Conservation (phyloP, 2,888 invertebrate species). For the Pristionchus arcanus region DNA sequence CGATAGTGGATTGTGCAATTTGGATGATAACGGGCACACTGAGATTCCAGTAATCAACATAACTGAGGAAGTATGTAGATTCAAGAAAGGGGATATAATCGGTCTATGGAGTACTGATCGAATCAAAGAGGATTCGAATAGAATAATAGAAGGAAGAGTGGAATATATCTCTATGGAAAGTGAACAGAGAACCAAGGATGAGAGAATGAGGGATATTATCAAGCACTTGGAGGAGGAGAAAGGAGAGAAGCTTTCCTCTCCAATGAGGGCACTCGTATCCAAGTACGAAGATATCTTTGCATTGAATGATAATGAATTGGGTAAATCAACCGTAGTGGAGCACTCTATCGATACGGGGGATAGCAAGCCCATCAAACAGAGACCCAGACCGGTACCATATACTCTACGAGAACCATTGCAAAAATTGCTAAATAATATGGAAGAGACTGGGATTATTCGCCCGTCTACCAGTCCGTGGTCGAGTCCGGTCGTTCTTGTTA, state of each 20-base stretch:
- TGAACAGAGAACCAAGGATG: too few relatives aligned
- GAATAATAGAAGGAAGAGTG: too few relatives aligned
- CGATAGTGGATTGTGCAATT: not conserved
- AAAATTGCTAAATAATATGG: conserved; percentile 56
- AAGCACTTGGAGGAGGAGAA: too few relatives aligned
- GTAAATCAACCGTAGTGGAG: not conserved
- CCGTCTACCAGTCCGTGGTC: conserved; percentile 55
- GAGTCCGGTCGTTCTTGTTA: conserved; percentile 59
- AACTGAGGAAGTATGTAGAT: not conserved
- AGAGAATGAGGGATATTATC: too few relatives aligned
- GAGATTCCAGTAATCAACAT: not conserved
- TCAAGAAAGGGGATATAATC: not conserved
- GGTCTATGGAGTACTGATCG: not conserved
- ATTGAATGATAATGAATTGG: not conserved
- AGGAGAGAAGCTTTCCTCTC: too few relatives aligned
- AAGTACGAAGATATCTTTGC: not conserved
- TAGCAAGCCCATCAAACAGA: not conserved
- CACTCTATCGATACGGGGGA: not conserved
- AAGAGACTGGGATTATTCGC: conserved; percentile 53
- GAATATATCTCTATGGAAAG: too few relatives aligned
- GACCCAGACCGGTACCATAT: conserved; percentile 53
- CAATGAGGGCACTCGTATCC: too few relatives aligned
- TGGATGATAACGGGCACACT: not conserved
- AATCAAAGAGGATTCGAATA: not conserved
- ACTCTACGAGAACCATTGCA: conserved; percentile 36